These are phyloP conservation scores for Spilarctia lutea DNA, from an alignment of 2,888 invertebrate genomes.

Conservation along the genomic window DNA sequence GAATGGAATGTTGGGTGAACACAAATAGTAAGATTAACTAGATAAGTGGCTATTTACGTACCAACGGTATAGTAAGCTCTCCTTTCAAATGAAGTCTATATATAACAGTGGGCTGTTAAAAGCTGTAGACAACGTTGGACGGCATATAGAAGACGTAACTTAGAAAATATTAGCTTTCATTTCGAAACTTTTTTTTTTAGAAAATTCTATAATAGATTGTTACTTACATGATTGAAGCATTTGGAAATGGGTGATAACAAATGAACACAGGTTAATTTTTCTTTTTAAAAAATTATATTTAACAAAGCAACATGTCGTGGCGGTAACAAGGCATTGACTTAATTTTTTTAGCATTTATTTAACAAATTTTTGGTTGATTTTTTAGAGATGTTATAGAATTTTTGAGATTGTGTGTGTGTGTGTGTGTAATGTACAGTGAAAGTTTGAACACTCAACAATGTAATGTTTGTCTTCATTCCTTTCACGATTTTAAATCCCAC, in stretches of 20 bases:
- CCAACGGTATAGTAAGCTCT: not conserved
- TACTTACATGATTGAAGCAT: not conserved
- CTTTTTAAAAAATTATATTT: not conserved
- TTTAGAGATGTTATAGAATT: not conserved
- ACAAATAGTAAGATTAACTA: not conserved
- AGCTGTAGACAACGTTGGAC: no score
- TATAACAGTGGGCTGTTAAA: no score
- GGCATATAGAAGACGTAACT: no score
- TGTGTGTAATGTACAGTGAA: no score
- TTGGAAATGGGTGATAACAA: not conserved
- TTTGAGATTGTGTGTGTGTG: no score
- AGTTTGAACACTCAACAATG: not conserved
- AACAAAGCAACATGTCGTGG: not conserved
- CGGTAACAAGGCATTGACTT: not conserved
- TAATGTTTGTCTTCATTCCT: not conserved
- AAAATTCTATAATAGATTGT: no score
- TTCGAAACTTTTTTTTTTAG: no score
- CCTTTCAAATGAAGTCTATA: no score
- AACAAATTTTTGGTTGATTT: not conserved
- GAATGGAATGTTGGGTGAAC: not conserved
- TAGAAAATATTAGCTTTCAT: no score
- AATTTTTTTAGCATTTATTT: not conserved
- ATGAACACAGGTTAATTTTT: not conserved
- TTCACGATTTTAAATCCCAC: conserved; percentile 16
- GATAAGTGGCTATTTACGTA: not conserved